phyloP scores from a whole-genome alignment of 2,113 vertebrate species.

The Vimba vimba region DNA sequence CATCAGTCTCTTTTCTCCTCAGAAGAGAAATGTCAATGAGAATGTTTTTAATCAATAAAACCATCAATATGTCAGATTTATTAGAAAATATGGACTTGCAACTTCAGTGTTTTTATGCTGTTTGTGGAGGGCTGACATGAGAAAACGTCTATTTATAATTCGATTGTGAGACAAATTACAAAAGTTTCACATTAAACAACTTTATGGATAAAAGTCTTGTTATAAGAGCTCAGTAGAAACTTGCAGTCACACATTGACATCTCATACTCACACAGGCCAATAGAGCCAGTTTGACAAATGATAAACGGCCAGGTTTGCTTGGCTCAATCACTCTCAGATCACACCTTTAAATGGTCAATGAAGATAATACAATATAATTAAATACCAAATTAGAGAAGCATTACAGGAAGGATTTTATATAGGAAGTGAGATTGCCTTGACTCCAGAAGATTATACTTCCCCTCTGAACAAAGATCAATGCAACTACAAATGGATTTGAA shows the following conservation, averaged over 20 bases:
- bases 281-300: not conserved
- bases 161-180: not conserved
- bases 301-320: not conserved
- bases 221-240: not conserved
- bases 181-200: not conserved
- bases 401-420: conserved; percentile 8
- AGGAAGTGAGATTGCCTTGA: not conserved
- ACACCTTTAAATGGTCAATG: not conserved
- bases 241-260: not conserved
- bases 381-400: not conserved
- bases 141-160: not conserved
- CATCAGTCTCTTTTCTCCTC: not conserved
- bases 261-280: not conserved
- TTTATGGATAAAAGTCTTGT: not conserved
- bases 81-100: not conserved
- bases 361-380: not conserved
- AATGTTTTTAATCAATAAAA: not conserved
- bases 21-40: not conserved
- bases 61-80: not conserved
- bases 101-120: not conserved
- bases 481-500: not conserved
- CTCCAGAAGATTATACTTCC: not conserved
- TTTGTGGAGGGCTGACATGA: not conserved
- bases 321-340: not conserved
- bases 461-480: not conserved